Evolutionary conservation across 2,797 vertebrate genomes (phyloP).

Genomic region (Coracias cyanogaster): DNA sequence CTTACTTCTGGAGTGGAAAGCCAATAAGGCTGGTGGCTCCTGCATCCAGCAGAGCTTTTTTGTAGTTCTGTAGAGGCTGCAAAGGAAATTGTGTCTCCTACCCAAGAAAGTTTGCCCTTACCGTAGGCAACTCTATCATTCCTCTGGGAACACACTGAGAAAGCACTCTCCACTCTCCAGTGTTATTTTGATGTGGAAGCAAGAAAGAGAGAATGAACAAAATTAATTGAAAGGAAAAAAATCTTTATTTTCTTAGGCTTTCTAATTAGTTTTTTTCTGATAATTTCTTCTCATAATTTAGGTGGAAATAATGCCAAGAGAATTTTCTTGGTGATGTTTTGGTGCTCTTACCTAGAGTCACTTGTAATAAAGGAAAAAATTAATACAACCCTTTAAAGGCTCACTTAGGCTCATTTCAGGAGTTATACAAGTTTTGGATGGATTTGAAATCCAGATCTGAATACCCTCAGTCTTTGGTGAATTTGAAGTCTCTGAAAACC

Average conservation of each 20-base stretch:
- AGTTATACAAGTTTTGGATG: not conserved
- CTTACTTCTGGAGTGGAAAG: constrained; percentile 11
- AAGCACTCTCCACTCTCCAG: not conserved
- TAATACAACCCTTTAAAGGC: not conserved
- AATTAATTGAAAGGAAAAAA: not conserved
- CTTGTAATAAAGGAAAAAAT: not conserved
- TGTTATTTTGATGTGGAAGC: not conserved
- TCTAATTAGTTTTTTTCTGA: not conserved
- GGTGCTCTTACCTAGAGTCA: not conserved
- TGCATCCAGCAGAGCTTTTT: constrained; percentile 6
- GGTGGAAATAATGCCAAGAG: not conserved
- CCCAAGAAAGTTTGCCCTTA: constrained; percentile 45
- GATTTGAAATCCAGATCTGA: not conserved
- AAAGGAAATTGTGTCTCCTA: constrained; percentile 56
- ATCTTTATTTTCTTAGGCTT: not conserved
- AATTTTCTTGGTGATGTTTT: not conserved
- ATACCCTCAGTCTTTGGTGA: not conserved
- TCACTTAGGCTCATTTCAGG: not conserved
- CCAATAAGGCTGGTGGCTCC: constrained; percentile 23
- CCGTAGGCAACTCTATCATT: not conserved
- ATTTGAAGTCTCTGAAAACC: not conserved
- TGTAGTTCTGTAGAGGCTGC: constrained; percentile 39
- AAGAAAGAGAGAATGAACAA: not conserved
- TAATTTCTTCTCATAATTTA: not conserved
- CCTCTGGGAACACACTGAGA: not conserved